These are phyloP conservation scores for Halcyon malimbica DNA, from an alignment of 2,113 vertebrate species.

Conservation along the genomic window DNA sequence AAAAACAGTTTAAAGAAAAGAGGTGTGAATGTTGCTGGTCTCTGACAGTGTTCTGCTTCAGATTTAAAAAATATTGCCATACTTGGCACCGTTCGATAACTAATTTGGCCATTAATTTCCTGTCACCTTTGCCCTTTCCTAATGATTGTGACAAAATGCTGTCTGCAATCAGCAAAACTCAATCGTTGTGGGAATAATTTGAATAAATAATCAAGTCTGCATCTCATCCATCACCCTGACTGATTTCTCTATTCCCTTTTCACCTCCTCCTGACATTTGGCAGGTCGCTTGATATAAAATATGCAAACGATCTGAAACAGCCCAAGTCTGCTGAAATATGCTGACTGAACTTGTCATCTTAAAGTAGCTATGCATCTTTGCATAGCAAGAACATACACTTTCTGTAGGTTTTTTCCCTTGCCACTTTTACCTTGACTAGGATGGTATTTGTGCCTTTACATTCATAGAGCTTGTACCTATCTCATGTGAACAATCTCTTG, in stretches of 20 bases:
- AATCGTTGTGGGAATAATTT: slow-evolving; percentile 62
- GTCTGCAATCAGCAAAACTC: slow-evolving; percentile 67
- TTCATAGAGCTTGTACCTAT: neutral
- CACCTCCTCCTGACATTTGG: slow-evolving; percentile 67
- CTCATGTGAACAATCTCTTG: neutral
- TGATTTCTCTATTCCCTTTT: slow-evolving; percentile 71
- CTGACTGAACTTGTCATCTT: neutral
- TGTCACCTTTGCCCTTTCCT: slow-evolving; percentile 68
- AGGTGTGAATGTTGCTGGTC: neutral
- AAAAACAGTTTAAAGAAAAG: neutral
- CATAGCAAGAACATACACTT: neutral
- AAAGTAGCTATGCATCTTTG: neutral
- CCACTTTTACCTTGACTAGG: neutral
- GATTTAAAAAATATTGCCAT: slow-evolving; percentile 21
- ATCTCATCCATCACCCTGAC: slow-evolving; percentile 74
- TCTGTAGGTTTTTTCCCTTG: neutral
- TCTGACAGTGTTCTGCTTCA: neutral
- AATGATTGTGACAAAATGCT: slow-evolving; percentile 71
- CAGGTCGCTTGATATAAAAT: slow-evolving; percentile 60
- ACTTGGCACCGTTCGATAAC: neutral
- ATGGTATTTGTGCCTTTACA: neutral
- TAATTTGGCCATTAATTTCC: slow-evolving; percentile 71
- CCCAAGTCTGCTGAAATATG: slow-evolving; percentile 39
- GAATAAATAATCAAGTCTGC: slow-evolving; percentile 76
- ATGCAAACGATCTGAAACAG: slow-evolving; percentile 50